Percentiles rank a stretch among this genome's conserved stretches.
Evolutionary conservation across 1,140 invertebrate genomes (phyloP).

Genomic region (Cydia amplana): DNA sequence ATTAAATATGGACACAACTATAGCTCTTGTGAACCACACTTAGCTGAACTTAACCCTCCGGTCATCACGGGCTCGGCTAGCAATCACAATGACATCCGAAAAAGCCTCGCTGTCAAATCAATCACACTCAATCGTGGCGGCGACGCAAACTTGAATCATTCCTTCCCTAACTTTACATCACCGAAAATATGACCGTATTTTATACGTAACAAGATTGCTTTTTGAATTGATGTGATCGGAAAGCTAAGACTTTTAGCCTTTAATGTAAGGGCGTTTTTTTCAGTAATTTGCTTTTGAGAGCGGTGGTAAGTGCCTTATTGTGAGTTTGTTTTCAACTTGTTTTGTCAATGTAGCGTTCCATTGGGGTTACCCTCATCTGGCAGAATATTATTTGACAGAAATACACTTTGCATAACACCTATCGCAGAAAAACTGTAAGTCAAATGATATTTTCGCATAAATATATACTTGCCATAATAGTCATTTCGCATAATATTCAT

Average conservation of each 20-base stretch:
- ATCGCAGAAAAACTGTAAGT: too few relatives aligned
- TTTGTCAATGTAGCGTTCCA: not conserved
- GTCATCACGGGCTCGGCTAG: not conserved
- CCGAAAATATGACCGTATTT: not conserved
- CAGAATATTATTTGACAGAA: too few relatives aligned
- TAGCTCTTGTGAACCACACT: too few relatives aligned
- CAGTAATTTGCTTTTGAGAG: not conserved
- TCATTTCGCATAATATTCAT: too few relatives aligned
- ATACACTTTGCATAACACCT: too few relatives aligned
- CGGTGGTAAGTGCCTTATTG: not conserved
- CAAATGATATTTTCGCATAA: too few relatives aligned
- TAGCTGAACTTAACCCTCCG: not conserved
- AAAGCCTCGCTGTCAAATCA: conserved; percentile 20
- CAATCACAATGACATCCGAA: not conserved
- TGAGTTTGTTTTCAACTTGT: conserved; percentile 14
- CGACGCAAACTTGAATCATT: not conserved
- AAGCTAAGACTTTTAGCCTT: not conserved
- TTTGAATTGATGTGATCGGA: not conserved
- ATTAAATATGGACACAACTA: too few relatives aligned
- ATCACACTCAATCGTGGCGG: not conserved
- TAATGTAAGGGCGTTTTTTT: conserved; percentile 23
- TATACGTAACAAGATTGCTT: not conserved
- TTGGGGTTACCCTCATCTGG: too few relatives aligned
- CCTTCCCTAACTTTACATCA: not conserved
- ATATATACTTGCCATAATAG: too few relatives aligned